Conservation (phyloP, 2,888 invertebrate species). For the Cyclophora albipunctata region DNA sequence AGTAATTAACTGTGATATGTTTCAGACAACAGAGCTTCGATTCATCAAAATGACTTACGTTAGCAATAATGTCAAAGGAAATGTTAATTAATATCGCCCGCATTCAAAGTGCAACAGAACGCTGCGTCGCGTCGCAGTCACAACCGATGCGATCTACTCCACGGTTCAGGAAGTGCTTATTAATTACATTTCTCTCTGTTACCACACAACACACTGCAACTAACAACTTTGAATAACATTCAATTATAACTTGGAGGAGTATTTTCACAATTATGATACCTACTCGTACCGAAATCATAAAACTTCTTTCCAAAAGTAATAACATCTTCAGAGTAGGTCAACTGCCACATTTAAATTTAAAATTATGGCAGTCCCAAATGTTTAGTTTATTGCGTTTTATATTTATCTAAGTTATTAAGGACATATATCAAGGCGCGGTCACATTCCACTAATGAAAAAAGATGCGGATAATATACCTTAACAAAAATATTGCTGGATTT, state of each 20-base stretch:
- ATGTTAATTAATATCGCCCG: conserved; percentile 15
- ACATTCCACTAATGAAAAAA: conserved; percentile 47
- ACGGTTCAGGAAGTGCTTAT: conserved; percentile 3
- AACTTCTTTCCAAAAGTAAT: too few species aligned
- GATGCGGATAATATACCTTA: conserved; percentile 44
- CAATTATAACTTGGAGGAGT: neutral
- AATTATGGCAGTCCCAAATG: too few species aligned
- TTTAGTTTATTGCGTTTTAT: conserved; percentile 10
- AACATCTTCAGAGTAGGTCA: too few species aligned
- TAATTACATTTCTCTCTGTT: conserved; percentile 7
- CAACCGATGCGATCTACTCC: neutral
- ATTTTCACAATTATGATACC: too few species aligned
- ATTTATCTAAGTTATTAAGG: conserved; percentile 29
- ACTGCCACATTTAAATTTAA: too few species aligned
- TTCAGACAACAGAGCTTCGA: neutral
- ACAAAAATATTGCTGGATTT: conserved; percentile 50
- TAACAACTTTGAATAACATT: conserved; percentile 2
- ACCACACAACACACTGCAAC: conserved; percentile 1
- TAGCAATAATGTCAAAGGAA: conserved; percentile 13
- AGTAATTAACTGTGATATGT: too few species aligned
- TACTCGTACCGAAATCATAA: too few species aligned
- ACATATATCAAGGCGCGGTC: conserved; percentile 37
- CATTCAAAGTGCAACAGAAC: conserved; percentile 2
- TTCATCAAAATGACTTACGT: conserved; percentile 5
- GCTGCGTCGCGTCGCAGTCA: conserved; percentile 3